Evolutionary conservation across 1,140 invertebrate genomes (phyloP).

Genomic region (Lucilia cuprina): DNA sequence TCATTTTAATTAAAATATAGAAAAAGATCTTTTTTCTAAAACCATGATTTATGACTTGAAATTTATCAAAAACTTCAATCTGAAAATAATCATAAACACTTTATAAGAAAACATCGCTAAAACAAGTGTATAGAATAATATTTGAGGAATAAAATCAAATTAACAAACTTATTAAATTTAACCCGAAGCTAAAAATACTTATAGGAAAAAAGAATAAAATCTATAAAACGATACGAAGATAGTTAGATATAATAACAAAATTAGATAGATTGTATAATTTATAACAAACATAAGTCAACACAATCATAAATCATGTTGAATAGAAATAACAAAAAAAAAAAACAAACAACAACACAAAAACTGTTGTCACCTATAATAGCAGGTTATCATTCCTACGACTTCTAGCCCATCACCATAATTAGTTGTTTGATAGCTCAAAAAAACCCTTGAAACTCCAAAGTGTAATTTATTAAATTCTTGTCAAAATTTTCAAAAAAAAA

Average conservation of each 20-base stretch:
- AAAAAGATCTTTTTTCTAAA: background rate
- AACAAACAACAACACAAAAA: background rate
- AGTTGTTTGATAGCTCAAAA: background rate
- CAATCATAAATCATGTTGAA: slow-evolving; percentile 14
- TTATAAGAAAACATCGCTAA: background rate
- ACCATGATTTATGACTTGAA: background rate
- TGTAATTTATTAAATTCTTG: background rate
- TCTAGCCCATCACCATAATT: background rate
- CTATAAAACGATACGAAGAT: no score
- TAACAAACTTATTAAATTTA: background rate
- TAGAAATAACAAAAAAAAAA: background rate
- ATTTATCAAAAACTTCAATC: background rate
- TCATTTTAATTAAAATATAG: background rate
- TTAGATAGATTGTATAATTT: background rate
- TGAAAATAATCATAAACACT: background rate
- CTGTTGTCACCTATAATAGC: slow-evolving; percentile 1
- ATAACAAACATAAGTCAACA: background rate
- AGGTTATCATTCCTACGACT: background rate
- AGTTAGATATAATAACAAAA: background rate
- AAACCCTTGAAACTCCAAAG: background rate
- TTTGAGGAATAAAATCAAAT: background rate
- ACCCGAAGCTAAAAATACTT: background rate
- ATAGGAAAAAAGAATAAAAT: background rate
- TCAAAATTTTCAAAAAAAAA: background rate
- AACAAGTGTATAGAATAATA: background rate